These are phyloP conservation scores for Herpetotheres cachinnans DNA, from an alignment of 2,113 vertebrate species.

Conservation along the genomic window DNA sequence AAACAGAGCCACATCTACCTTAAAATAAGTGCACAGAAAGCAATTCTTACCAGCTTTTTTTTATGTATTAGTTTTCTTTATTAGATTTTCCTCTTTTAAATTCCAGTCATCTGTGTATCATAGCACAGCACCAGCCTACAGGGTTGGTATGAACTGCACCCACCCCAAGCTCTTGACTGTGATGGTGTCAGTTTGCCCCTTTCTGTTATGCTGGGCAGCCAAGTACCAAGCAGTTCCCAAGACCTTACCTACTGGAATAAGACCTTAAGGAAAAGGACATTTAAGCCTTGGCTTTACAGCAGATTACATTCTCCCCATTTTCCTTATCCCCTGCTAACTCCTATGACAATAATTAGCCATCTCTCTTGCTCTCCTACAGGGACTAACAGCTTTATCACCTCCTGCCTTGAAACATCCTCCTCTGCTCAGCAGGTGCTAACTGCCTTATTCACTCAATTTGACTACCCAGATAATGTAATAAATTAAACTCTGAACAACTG, in stretches of 20 bases:
- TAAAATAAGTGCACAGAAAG: neutral
- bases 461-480: slow-evolving; percentile 27
- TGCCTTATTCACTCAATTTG: neutral
- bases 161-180: neutral
- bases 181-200: neutral
- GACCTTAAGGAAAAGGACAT: neutral
- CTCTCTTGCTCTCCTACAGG: slow-evolving; percentile 4
- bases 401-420: neutral
- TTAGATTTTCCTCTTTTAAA: neutral
- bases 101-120: neutral
- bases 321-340: neutral
- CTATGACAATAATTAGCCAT: slow-evolving; percentile 37
- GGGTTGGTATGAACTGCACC: neutral
- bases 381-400: slow-evolving; percentile 7
- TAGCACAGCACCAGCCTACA: neutral
- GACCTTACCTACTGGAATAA: neutral
- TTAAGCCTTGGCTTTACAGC: neutral
- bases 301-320: neutral
- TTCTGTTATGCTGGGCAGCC: neutral
- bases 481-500: neutral
- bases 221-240: neutral
- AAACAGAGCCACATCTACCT: neutral
- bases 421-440: slow-evolving; percentile 34
- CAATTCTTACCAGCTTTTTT: neutral
- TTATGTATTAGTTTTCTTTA: neutral